Evolutionary conservation across 2,888 invertebrate genomes (phyloP).

Genomic region (Acleris cristana): DNA sequence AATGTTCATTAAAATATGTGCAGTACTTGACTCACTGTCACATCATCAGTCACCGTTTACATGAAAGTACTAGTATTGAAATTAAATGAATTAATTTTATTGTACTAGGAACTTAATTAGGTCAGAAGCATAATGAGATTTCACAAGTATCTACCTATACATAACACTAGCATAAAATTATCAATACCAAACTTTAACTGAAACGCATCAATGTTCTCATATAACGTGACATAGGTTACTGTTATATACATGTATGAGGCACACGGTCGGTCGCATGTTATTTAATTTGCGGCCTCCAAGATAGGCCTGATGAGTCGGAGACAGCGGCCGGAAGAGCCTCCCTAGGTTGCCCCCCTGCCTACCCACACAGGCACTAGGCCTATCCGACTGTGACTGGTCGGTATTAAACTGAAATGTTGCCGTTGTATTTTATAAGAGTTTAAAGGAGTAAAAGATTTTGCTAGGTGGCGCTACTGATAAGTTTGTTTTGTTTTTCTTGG

Average conservation of each 20-base stretch:
- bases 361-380: conserved; percentile 54
- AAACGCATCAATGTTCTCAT: too few relatives aligned
- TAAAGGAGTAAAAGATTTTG: conserved; percentile 28
- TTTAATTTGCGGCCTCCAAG: conserved; percentile 78
- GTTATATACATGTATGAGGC: background rate
- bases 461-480: background rate
- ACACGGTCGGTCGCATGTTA: conserved; percentile 46
- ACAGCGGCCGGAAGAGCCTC: conserved; percentile 73
- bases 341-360: conserved; percentile 43
- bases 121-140: too few relatives aligned
- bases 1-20: too few relatives aligned
- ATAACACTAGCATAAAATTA: too few relatives aligned
- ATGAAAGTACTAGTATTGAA: too few relatives aligned
- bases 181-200: too few relatives aligned
- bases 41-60: too few relatives aligned
- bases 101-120: too few relatives aligned
- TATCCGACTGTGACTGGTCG: conserved; percentile 63
- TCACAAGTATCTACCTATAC: too few relatives aligned
- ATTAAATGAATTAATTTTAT: too few relatives aligned
- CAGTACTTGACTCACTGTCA: too few relatives aligned
- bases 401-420: conserved; percentile 53
- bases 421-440: conserved; percentile 40
- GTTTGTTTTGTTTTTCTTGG: conserved; percentile 1
- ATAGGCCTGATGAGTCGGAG: conserved; percentile 80
- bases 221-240: background rate